Evolutionary conservation across 2,113 vertebrate species (phyloP), one percentile per base, ranked within the genome.

Genomic region (Odontesthes bonariensis): DNA sequence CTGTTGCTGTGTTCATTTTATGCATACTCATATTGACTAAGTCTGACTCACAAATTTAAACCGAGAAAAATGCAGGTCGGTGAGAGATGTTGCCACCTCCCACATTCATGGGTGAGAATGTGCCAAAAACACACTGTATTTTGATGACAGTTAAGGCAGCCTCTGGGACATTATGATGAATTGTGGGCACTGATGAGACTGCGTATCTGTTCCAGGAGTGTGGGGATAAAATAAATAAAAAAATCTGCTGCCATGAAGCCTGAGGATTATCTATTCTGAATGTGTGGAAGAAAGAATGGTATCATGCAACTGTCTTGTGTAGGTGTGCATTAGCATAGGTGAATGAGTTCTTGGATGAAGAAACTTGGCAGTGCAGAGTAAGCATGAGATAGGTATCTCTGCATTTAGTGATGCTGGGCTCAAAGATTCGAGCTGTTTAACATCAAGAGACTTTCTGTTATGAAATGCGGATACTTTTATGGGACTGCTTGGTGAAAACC

Each of bases 311-410:
- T 64, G 75, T 63, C 17, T 69, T 19, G 73, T 80, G 89, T 87
- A 81, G 86, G 87, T 84, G 88, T 82, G 73, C 52, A 83, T 89
- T 76, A 79, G 78, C 86, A 81, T 72, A 84, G 80, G 86, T 78
- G 74, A 77, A 75, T 23, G 76, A 68, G 89, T 67, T 70, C 49
- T 51, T 20, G 57, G 10, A 52, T 74, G 82, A 81, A 81, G 58
- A 76, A 81, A 74, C 69, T 61, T 81, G 73, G 84, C 82, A 44
- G 31, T n/a, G 69, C 33, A 35, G 22, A 56, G 73, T 57, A 59
- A 23, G 46, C 54, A 72, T 27, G 62, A 42, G n/a, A 64, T 6
- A 38, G 2, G 2, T 38, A 7, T 38, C 16, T 59, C 35, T 75
- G 76, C 67, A 40, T 56, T 76, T 31, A 57, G 44, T 14, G 47